Evolutionary conservation across 2,888 invertebrate species (phyloP).

Genomic region (Drosophila villosipedis): DNA sequence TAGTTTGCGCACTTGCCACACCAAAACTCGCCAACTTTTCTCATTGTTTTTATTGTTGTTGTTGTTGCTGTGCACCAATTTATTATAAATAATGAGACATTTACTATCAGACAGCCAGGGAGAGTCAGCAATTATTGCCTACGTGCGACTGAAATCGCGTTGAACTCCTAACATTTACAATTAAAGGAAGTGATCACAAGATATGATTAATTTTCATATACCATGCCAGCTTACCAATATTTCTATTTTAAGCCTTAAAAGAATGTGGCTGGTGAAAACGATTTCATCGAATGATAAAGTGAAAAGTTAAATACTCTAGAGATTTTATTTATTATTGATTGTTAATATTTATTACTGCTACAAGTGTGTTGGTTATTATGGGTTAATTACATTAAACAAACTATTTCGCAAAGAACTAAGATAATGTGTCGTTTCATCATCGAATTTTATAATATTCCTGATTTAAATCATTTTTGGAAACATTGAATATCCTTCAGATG

Average conservation of each 20-base stretch:
- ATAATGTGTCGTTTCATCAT: neutral
- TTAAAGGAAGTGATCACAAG: constrained; percentile 34
- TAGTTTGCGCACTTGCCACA: constrained; percentile 65
- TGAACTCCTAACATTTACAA: constrained; percentile 51
- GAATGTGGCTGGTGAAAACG: neutral
- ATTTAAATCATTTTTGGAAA: neutral
- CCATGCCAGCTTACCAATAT: constrained; percentile 16
- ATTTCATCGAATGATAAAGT: neutral
- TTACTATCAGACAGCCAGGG: constrained; percentile 9
- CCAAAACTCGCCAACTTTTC: constrained; percentile 52
- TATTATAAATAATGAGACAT: constrained; percentile 51
- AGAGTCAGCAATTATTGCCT: constrained; percentile 55
- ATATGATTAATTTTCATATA: constrained; percentile 3
- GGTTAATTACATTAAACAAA: neutral
- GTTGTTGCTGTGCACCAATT: constrained; percentile 35
- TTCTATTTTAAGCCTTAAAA: constrained; percentile 7
- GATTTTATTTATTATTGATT: neutral
- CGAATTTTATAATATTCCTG: neutral
- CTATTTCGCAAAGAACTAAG: neutral
- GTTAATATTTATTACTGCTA: neutral
- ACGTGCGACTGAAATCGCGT: constrained; percentile 48
- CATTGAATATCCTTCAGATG: neutral
- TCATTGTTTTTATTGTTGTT: constrained; percentile 27
- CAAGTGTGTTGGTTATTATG: neutral
- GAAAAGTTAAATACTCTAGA: neutral